Evolutionary conservation across 2,113 vertebrate species (phyloP).

Genomic region (Maccullochella peelii): DNA sequence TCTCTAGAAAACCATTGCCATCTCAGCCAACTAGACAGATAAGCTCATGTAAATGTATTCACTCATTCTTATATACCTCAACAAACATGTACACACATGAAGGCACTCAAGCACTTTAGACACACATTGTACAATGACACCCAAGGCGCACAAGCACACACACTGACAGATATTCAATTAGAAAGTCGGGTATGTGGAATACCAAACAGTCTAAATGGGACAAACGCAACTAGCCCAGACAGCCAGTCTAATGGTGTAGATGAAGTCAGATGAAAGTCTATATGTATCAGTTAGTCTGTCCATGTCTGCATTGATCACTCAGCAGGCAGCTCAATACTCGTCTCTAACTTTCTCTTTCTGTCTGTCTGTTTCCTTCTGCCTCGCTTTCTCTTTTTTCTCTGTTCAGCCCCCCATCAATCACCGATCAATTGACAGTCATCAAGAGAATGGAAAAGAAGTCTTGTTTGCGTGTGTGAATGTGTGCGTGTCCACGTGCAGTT

Average conservation of each 20-base stretch:
- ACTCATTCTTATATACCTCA: background rate
- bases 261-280: constrained; percentile 67
- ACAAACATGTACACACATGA: constrained; percentile 13
- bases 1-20: background rate
- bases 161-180: constrained; percentile 24
- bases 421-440: constrained; percentile 44
- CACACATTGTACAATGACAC: constrained; percentile 29
- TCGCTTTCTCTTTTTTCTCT: constrained; percentile 45
- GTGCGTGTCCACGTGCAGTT: background rate
- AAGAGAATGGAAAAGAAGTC: constrained; percentile 16
- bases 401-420: constrained; percentile 37
- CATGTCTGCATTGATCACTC: constrained; percentile 66
- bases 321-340: constrained; percentile 53
- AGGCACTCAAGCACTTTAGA: constrained; percentile 13
- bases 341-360: constrained; percentile 50
- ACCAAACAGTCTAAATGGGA: constrained; percentile 46
- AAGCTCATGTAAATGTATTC: constrained; percentile 37
- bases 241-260: constrained; percentile 48
- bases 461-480: constrained; percentile 16
- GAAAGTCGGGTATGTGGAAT: constrained; percentile 31
- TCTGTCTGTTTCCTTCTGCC: constrained; percentile 37
- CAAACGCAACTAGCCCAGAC: constrained; percentile 19
- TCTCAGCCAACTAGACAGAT: constrained; percentile 17
- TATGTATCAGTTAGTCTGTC: constrained; percentile 65
- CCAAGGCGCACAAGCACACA: constrained; percentile 14